Conservation (phyloP, 1,140 invertebrate genomes). For the Drosophila saltans region DNA sequence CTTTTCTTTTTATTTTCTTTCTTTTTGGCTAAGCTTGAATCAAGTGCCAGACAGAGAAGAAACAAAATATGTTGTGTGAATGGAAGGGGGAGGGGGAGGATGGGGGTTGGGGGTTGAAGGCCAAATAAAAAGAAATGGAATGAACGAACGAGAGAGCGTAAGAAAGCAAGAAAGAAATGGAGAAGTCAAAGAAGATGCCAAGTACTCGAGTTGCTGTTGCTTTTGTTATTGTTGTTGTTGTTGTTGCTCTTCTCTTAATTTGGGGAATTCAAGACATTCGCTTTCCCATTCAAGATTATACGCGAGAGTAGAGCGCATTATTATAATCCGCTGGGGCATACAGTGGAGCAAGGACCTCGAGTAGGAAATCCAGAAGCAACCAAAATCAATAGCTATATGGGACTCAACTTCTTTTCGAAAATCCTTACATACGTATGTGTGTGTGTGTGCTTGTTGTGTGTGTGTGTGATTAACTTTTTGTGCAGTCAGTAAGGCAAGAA, state of each 20-base stretch:
- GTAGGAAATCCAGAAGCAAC: constrained; percentile 19
- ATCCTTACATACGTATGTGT: background rate
- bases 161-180: constrained; percentile 27
- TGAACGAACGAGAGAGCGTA: constrained; percentile 22
- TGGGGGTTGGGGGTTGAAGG: background rate
- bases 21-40: constrained; percentile 59
- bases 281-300: constrained; percentile 71
- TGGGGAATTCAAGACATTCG: constrained; percentile 77
- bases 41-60: constrained; percentile 54
- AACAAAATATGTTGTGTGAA: constrained; percentile 16
- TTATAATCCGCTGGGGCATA: constrained; percentile 72
- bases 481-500: constrained; percentile 66
- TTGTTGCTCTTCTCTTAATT: constrained; percentile 55
- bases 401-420: constrained; percentile 30
- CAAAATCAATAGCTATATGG: constrained; percentile 70
- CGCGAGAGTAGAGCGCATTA: constrained; percentile 35
- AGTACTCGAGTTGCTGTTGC: constrained; percentile 15
- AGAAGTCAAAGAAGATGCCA: constrained; percentile 51
- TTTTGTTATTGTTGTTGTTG: constrained; percentile 19
- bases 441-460: constrained; percentile 37
- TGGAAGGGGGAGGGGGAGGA: too few species aligned
- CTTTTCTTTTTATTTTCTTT: background rate
- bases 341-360: constrained; percentile 38
- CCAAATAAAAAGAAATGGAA: constrained; percentile 29
- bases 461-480: constrained; percentile 71